Conservation (phyloP, 2,113 vertebrate genomes). For the Bos taurus region DNA sequence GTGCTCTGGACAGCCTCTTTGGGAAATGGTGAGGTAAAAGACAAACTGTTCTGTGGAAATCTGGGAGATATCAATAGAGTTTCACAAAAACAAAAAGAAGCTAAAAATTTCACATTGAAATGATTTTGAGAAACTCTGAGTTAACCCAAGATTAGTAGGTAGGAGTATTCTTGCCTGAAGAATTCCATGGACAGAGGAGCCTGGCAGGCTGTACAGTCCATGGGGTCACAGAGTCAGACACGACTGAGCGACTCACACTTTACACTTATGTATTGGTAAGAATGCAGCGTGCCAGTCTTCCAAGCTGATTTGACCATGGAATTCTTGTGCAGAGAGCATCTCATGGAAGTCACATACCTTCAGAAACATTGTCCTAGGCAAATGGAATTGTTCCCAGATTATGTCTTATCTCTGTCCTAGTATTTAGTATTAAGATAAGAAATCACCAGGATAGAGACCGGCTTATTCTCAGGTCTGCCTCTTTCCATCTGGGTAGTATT, state of each 20-base stretch:
- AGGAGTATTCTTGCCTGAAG: background rate
- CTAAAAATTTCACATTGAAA: background rate
- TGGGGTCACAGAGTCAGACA: background rate
- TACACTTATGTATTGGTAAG: background rate
- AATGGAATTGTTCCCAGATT: background rate
- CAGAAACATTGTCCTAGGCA: background rate
- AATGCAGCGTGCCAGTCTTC: background rate
- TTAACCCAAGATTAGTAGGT: background rate
- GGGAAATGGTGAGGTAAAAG: background rate
- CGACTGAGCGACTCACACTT: background rate
- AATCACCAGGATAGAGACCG: background rate
- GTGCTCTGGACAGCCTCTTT: background rate
- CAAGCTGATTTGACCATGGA: background rate
- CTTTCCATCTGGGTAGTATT: background rate
- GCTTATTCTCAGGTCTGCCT: background rate
- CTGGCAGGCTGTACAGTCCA: too few species aligned
- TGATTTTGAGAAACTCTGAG: background rate
- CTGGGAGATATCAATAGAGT: background rate
- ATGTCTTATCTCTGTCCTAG: background rate
- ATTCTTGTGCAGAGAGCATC: background rate
- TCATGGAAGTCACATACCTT: background rate
- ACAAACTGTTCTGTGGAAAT: background rate
- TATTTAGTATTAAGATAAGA: background rate
- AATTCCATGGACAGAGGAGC: background rate
- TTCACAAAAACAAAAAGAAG: background rate